Evolutionary conservation across 2,888 invertebrate species (phyloP).

Genomic region (Protula sp.): DNA sequence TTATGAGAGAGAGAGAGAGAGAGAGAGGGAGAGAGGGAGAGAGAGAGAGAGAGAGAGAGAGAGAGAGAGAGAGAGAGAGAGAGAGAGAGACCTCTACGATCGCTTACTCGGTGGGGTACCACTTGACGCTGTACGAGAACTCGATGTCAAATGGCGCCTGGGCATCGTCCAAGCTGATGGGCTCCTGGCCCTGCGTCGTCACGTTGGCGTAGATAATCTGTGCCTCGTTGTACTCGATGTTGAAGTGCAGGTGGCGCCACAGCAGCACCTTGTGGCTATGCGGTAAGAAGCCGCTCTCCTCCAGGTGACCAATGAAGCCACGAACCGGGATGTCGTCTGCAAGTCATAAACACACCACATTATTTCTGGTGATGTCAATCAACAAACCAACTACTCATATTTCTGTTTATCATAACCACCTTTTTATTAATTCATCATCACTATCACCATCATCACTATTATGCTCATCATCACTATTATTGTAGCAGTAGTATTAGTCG

Average conservation of each 20-base stretch:
- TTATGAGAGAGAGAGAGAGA: not conserved
- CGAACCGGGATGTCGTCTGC: conserved; percentile 57
- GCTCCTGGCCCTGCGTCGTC: conserved; percentile 52
- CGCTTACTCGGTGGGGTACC: conserved; percentile 54
- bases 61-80: not conserved
- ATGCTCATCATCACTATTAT: too few relatives aligned
- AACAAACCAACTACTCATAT: too few relatives aligned
- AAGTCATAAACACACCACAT: conserved; percentile 6
- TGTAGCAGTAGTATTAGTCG: too few relatives aligned
- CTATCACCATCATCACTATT: too few relatives aligned
- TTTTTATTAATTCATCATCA: too few relatives aligned
- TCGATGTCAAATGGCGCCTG: conserved; percentile 48
- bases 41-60: conserved; percentile 8
- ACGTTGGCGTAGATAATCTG: conserved; percentile 56
- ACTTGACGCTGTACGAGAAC: conserved; percentile 57
- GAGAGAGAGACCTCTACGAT: too few relatives aligned
- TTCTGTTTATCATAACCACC: too few relatives aligned
- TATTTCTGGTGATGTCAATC: too few relatives aligned
- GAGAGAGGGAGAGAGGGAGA: not conserved
- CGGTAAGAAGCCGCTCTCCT: conserved; percentile 57
- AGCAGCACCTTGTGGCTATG: conserved; percentile 56
- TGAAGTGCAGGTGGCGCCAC: conserved; percentile 56
- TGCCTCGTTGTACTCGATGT: conserved; percentile 55
- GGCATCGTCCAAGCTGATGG: conserved; percentile 50
- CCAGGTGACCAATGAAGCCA: conserved; percentile 57